A percentile compares a stretch with the other conserved stretches of the same genome.
Evolutionary conservation across 2,888 invertebrate genomes (phyloP).

Genomic region (Pandemis heparana): DNA sequence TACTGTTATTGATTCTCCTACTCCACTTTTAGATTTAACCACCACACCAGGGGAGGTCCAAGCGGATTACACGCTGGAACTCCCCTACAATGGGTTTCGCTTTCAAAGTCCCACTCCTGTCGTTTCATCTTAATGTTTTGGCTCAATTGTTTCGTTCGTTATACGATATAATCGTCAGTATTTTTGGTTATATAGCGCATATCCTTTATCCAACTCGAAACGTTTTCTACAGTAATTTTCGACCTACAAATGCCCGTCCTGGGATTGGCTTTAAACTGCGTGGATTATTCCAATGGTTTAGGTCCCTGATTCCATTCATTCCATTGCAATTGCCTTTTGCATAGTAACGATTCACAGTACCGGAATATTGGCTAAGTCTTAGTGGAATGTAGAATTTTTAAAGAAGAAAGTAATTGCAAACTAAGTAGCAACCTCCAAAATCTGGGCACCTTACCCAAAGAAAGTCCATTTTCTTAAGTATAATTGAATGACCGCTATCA

Average conservation of each 20-base stretch:
- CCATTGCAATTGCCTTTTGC: neutral
- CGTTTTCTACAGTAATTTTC: conserved; percentile 58
- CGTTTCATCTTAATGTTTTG: conserved; percentile 80
- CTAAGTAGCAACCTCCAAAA: neutral
- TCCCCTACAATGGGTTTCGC: conserved; percentile 80
- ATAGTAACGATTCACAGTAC: neutral
- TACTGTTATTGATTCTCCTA: conserved; percentile 66
- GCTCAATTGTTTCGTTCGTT: conserved; percentile 64
- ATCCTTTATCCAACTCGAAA: conserved; percentile 72
- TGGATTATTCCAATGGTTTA: conserved; percentile 16
- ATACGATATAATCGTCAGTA: conserved; percentile 62
- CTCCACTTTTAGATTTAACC: conserved; percentile 67
- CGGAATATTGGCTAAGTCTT: neutral
- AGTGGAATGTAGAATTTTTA: no score
- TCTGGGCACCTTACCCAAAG: neutral
- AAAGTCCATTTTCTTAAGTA: neutral
- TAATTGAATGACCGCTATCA: neutral
- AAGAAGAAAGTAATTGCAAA: neutral
- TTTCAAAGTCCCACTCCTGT: conserved; percentile 83
- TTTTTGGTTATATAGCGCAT: conserved; percentile 68
- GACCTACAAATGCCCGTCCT: conserved; percentile 16
- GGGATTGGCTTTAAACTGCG: neutral
- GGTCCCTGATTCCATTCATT: neutral
- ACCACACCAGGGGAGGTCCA: conserved; percentile 78
- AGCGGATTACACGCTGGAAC: conserved; percentile 78